Conservation (phyloP, 2,888 invertebrate genomes). For the Cremastinae sp. region DNA sequence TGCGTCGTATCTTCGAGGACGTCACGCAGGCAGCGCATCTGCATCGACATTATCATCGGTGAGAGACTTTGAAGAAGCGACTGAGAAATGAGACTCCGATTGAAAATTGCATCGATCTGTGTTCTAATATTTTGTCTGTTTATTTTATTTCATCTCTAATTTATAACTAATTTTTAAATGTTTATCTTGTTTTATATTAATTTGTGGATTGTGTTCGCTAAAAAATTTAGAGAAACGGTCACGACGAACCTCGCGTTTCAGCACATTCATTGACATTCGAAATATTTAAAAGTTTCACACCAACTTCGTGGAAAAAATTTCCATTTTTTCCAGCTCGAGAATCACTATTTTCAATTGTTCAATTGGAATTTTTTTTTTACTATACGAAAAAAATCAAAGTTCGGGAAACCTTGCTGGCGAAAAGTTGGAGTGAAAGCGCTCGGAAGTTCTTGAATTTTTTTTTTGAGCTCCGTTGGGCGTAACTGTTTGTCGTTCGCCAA, state of each 20-base stretch:
- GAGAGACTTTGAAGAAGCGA: constrained; percentile 62
- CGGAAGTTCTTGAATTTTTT: constrained; percentile 51
- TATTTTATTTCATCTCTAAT: too few relatives aligned
- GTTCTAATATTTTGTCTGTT: too few relatives aligned
- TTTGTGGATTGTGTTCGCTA: constrained; percentile 43
- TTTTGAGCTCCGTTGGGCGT: constrained; percentile 58
- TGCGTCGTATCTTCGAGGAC: constrained; percentile 89
- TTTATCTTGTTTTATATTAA: constrained; percentile 29
- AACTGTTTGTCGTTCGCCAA: constrained; percentile 61
- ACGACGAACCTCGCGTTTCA: too few relatives aligned
- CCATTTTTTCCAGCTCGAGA: not conserved
- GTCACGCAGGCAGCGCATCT: constrained; percentile 82
- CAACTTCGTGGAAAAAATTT: not conserved
- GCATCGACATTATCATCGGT: constrained; percentile 74
- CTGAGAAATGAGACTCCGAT: constrained; percentile 23
- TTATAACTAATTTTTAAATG: constrained; percentile 36
- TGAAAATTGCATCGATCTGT: constrained; percentile 7
- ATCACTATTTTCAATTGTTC: not conserved
- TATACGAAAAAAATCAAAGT: not conserved
- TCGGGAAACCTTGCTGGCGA: constrained; percentile 5
- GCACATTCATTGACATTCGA: too few relatives aligned
- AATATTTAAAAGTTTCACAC: too few relatives aligned
- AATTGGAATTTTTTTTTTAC: not conserved
- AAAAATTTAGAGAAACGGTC: constrained; percentile 36
- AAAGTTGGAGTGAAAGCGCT: constrained; percentile 52